These are phyloP conservation scores for Eulithis prunata DNA, from an alignment of 2,888 invertebrate species.

Conservation along the genomic window DNA sequence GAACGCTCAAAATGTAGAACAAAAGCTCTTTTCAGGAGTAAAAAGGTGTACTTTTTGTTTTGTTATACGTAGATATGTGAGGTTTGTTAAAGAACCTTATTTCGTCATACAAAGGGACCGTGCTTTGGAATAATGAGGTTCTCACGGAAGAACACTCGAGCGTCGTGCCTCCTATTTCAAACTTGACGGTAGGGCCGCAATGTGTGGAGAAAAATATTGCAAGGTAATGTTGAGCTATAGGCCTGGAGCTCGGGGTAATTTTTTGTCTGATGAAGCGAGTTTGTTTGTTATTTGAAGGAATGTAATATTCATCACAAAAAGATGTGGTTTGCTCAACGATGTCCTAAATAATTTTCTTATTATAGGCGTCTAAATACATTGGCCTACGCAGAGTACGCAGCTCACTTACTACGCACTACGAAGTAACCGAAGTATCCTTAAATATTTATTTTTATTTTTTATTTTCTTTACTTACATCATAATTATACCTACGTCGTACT, in stretches of 20 bases:
- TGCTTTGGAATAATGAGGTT: slow-evolving; percentile 82
- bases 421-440: too few species aligned
- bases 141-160: slow-evolving; percentile 66
- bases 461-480: too few species aligned
- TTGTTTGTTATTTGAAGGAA: slow-evolving; percentile 16
- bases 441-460: too few species aligned
- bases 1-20: slow-evolving; percentile 41
- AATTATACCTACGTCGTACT: too few species aligned
- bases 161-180: slow-evolving; percentile 69
- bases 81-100: slow-evolving; percentile 82
- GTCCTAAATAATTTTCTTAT: too few species aligned
- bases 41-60: slow-evolving; percentile 49
- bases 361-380: too few species aligned
- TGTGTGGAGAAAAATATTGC: slow-evolving; percentile 48
- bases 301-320: background rate
- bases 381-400: too few species aligned
- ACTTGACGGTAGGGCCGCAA: slow-evolving; percentile 68
- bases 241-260: slow-evolving; percentile 12
- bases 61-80: slow-evolving; percentile 60
- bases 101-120: slow-evolving; percentile 78
- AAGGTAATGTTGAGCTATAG: slow-evolving; percentile 29
- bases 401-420: too few species aligned
- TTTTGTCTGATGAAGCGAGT: slow-evolving; percentile 16
- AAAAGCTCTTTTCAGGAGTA: slow-evolving; percentile 48
- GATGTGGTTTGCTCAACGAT: background rate